Conservation (phyloP, 1,140 invertebrate species). For the Macrotrachela quadricornifera region DNA sequence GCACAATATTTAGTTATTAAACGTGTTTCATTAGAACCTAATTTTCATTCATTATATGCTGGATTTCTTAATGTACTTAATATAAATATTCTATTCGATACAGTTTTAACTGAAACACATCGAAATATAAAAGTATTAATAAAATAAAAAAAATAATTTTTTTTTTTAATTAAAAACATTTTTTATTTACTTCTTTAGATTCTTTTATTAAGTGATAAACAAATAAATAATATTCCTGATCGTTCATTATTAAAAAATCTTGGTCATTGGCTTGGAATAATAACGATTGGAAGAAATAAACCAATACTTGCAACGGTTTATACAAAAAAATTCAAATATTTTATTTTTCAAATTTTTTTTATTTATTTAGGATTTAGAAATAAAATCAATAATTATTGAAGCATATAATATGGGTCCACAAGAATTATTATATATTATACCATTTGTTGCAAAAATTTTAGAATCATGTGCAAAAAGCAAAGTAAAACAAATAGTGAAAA, state of each 20-base stretch:
- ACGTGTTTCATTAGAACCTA: constrained; percentile 86
- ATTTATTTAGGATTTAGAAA: constrained; percentile 52
- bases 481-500: constrained; percentile 21
- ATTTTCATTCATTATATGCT: constrained; percentile 86
- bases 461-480: constrained; percentile 81
- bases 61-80: constrained; percentile 64
- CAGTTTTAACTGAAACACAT: constrained; percentile 79
- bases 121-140: constrained; percentile 88
- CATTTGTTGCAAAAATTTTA: constrained; percentile 96
- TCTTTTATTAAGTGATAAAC: constrained; percentile 79
- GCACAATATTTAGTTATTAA: constrained; percentile 96
- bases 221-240: constrained; percentile 90
- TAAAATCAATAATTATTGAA: constrained; percentile 81
- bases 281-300: constrained; percentile 76
- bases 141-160: constrained; percentile 93
- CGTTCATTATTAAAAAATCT: constrained; percentile 85
- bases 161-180: no score
- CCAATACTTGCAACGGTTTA: constrained; percentile 46
- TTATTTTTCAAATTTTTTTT: no score
- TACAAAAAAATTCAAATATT: no score
- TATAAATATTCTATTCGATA: constrained; percentile 39
- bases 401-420: constrained; percentile 91
- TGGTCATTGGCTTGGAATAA: constrained; percentile 92
- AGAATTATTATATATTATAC: constrained; percentile 92
- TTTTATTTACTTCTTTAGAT: no score